These are phyloP conservation scores for Bradypodion pumilum DNA, from an alignment of 2,797 vertebrate genomes.

Conservation along the genomic window DNA sequence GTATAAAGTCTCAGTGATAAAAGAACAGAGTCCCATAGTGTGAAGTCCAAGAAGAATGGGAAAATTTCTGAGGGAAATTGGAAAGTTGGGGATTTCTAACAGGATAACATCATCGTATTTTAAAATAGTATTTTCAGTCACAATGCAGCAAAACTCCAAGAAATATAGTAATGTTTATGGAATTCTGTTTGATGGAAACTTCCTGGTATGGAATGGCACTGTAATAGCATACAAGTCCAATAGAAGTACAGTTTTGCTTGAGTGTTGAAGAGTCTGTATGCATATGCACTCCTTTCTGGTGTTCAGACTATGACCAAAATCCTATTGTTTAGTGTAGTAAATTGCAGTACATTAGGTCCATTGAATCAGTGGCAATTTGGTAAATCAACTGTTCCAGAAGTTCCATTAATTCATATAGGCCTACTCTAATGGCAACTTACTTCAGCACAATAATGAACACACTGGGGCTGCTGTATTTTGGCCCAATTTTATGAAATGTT, in stretches of 20 bases:
- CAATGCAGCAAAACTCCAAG: not conserved
- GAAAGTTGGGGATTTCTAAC: not conserved
- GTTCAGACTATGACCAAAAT: not conserved
- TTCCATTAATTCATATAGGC: no score
- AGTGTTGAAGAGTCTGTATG: not conserved
- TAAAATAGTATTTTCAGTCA: not conserved
- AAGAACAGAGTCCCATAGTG: not conserved
- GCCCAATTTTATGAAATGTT: no score
- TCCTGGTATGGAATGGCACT: not conserved
- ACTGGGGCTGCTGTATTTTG: no score
- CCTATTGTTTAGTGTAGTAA: no score
- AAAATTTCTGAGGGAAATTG: not conserved
- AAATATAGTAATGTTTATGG: not conserved
- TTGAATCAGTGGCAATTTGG: no score
- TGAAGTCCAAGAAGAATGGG: not conserved
- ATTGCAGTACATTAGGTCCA: no score
- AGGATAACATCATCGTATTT: not conserved
- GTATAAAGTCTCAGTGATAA: not conserved
- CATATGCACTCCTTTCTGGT: not conserved
- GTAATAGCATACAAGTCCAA: not conserved
- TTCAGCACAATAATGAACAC: no score
- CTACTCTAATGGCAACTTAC: no score
- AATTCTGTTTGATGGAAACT: not conserved
- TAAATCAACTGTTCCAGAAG: no score
- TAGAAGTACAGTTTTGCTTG: not conserved